phyloP scores from a whole-genome alignment of 2,888 invertebrate species.

The Alviniconcha strummeri region DNA sequence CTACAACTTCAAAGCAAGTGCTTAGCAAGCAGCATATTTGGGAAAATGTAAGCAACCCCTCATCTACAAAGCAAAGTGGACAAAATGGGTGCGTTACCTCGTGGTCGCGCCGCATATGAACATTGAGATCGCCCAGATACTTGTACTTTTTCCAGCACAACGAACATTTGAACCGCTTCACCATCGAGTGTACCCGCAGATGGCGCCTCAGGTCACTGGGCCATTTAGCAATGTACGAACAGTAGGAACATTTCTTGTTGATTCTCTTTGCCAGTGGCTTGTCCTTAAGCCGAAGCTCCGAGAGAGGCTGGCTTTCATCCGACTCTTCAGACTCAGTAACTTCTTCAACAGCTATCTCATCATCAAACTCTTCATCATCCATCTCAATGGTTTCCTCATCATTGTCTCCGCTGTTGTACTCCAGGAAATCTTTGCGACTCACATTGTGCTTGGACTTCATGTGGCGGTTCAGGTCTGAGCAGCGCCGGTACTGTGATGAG shows the following conservation, averaged over 20 bases:
- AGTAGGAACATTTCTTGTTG: slow-evolving; percentile 63
- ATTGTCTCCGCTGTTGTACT: slow-evolving; percentile 28
- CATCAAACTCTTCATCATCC: slow-evolving; percentile 33
- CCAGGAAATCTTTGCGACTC: slow-evolving; percentile 50
- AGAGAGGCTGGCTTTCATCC: slow-evolving; percentile 13
- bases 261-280: not conserved
- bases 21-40: too few relatives aligned
- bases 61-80: not conserved
- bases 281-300: slow-evolving; percentile 1
- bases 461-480: slow-evolving; percentile 68
- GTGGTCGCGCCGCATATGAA: slow-evolving; percentile 82
- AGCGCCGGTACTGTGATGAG: slow-evolving; percentile 35
- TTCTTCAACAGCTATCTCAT: slow-evolving; percentile 25
- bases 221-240: slow-evolving; percentile 72
- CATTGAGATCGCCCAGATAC: slow-evolving; percentile 82
- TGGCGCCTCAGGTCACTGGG: slow-evolving; percentile 72
- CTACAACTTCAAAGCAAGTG: too few relatives aligned
- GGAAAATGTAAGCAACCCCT: too few relatives aligned
- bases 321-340: slow-evolving; percentile 52
- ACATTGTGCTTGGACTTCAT: slow-evolving; percentile 69
- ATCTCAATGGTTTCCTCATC: slow-evolving; percentile 37
- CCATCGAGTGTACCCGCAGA: slow-evolving; percentile 69
- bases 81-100: slow-evolving; percentile 57
- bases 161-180: slow-evolving; percentile 70
- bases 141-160: slow-evolving; percentile 85